Base-by-base conservation (phyloP, 2,113 vertebrate genomes). In the Trichechus manatus region DNA sequence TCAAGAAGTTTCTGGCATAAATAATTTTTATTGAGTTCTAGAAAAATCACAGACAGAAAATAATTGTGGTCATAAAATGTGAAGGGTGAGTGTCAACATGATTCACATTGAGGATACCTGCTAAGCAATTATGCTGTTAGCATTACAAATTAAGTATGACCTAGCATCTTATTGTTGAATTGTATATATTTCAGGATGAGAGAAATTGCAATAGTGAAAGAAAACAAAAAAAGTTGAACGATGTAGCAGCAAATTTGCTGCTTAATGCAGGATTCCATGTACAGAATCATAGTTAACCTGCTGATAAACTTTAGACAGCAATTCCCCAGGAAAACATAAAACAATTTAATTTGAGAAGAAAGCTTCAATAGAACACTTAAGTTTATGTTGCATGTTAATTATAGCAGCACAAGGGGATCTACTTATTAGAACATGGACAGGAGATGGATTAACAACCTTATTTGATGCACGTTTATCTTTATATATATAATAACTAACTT, bases 11-110 rank as follows among this genome's bases (percentile, higher is more conserved):
- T 94, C 42, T 1, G 82, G n/a, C 88, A 91, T 96, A 88, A 91
- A 93, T 98, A 92, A 92, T 87, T 95, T 97, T 91, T 94, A 97
- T 78, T 39, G 87, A 91, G 68, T 96, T 97, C 70, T 77, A 47
- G 59, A 33, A 92, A 96, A 93, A 95, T 50, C 15, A 42, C 2
- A 75, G n/a, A 77, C 5, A 4, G n/a, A 82, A 91, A 93, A 95
- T 92, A 84, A 86, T 95, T 93, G 79, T 64, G 17, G 23, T 87
- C 85, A 70, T 97, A 59, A 85, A 96, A 92, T 85, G 17, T 42
- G 87, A 82, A 81, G 29, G 6, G 23, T 79, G 27, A 14, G 19
- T 79, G 23, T 53, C 70, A 85, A 7, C 64, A 61, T 87, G 87
- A 59, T 87, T 89, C 44, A 84, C 29, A 80, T 11, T 20, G 14